Base-by-base conservation (phyloP, 2,113 vertebrate species). In the Henicopernis longicauda region DNA sequence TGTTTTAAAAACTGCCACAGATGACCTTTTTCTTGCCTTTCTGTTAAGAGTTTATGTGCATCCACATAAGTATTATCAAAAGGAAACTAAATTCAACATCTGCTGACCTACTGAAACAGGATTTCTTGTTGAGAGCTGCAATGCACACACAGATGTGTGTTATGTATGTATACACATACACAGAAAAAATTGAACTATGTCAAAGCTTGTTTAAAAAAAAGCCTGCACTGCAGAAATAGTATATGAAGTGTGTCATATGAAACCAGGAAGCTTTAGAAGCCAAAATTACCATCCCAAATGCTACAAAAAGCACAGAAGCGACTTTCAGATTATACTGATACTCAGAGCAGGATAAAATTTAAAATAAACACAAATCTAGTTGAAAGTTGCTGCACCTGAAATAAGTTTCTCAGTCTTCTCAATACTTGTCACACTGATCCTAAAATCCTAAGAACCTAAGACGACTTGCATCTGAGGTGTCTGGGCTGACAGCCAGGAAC, bases 121-220 rank as follows among this genome's bases (percentile, higher is more conserved):
- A 80, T 69, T n/a, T 76, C 62, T 25, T 34, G 7, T 31, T 32
- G 52, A 91, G 42, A 32, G 38, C 6, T 38, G 73, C 9, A 63
- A 92, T 0, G 0, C 22, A 66, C 0, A 1, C 34, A 73, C 16
- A 61, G 67, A 77, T 36, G 36, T 31, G 15, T 3, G 0, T 18
- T 44, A 71, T 4, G 10, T 34, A 80, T 2, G 0, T 18, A 72
- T 38, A 86, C 42, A 55, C 1, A 9, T 11, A 79, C 26, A 88
- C 14, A 77, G 16, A 23, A 62, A 57, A 54, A 61, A 38, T 47
- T 59, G 32, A 63, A 82, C 23, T 50, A 13, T 47, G 40, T 52
- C 31, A 79, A 69, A 93, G 16, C 34, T 86, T 49, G n/a, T 47
- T 90, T 70, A 19, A 73, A 63, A 90, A 71, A 67, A 77, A 76